Evolutionary conservation across 2,113 vertebrate species (phyloP), one percentile per base, ranked within the genome.

Genomic region (Tetrao urogallus): DNA sequence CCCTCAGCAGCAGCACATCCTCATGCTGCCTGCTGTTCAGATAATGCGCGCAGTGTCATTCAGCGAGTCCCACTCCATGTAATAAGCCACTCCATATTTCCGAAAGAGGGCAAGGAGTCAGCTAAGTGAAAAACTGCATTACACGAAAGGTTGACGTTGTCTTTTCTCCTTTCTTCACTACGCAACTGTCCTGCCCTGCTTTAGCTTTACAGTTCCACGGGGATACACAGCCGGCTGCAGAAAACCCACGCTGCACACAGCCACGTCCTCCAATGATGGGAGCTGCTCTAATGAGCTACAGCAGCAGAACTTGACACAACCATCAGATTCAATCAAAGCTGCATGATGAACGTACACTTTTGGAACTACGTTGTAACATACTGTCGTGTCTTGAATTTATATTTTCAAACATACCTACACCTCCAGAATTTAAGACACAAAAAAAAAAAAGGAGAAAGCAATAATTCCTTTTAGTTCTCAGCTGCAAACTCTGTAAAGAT

Each of bases 161-260:
- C 8, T 67, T 16, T 16, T 11, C 28, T n/a, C 17, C 47, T 61
- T 52, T 19, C 30, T 25, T 5, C 34, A 42, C 24, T 40, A 30
- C 1, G 6, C 18, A 40, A 63, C 19, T 30, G 32, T 76, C 30
- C 64, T 42, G 57, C 42, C 34, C 32, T 13, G 3, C 28, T 42
- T 66, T 13, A 61, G 3, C n/a, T 27, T 66, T 13, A 56, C 17
- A 32, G 12, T n/a, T 70, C 36, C 18, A 32, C 0, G 16, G 6
- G 9, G 25, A 69, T 34, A 30, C 15, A 21, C 9, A 30, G 48
- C n/a, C 2, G 0, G 36, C 24, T 36, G 28, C 32, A 22, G 38
- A 43, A 13, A 54, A 64, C 5, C 15, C 45, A 7, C 0, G 0
- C 10, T 30, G 7, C 0, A 3, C 56, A 66, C 25, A 54, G 50